phyloP scores from a whole-genome alignment of 2,888 invertebrate genomes.

The Philopedon plagiatum region DNA sequence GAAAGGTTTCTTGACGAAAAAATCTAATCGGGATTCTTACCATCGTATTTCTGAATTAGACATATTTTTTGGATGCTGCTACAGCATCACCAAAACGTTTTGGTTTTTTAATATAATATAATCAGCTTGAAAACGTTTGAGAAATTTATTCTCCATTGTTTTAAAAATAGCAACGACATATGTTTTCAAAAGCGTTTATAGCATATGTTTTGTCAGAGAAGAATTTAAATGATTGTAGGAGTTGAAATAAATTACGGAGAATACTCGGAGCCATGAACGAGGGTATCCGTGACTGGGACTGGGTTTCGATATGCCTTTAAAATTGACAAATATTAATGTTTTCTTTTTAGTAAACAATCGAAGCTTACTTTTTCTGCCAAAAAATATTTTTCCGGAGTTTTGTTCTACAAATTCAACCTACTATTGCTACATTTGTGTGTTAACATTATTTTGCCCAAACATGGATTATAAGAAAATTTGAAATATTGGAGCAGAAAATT shows the following conservation, averaged over 20 bases:
- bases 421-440: no score
- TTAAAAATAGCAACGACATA: constrained; percentile 57
- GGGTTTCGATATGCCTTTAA: neutral
- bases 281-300: neutral
- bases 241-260: constrained; percentile 39
- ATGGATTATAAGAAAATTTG: no score
- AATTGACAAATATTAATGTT: no score
- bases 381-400: no score
- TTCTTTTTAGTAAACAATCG: no score
- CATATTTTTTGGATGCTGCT: neutral
- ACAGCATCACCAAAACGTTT: neutral
- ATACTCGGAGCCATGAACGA: neutral
- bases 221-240: constrained; percentile 55
- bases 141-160: constrained; percentile 60
- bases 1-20: neutral
- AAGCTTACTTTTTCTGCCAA: no score
- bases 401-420: no score
- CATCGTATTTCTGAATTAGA: neutral
- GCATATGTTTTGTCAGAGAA: constrained; percentile 60
- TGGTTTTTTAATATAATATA: constrained; percentile 20
- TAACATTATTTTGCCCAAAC: no score
- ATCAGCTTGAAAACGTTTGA: constrained; percentile 42
- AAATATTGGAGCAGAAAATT: no score
- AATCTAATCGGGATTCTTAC: neutral
- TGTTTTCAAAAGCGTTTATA: constrained; percentile 56